Evolutionary conservation across 2,113 vertebrate genomes (phyloP), one percentile per base, ranked within the genome.

Genomic region (Phainopepla nitens): DNA sequence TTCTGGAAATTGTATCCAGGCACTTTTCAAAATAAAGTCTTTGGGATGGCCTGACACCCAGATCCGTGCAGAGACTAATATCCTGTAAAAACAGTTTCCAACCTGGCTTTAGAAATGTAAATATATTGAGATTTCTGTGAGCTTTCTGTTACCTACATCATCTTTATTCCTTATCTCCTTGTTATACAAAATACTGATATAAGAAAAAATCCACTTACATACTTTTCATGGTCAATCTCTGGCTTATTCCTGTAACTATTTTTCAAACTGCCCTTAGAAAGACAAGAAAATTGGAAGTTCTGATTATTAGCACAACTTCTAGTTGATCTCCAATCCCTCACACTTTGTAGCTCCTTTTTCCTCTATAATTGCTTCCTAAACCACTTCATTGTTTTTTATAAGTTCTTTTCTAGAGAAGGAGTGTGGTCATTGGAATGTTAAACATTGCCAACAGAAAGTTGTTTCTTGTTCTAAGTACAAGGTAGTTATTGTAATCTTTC

Each of bases 401-500:
- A 42, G 11, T 51, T 60, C 7, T 68, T 77, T 93, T 85, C 58
- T 61, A 49, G 53, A 28, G 31, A 47, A 60, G 31, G 25, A 80
- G 25, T 31, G 39, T 45, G 41, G 51, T 65, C 73, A 60, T 5
- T 44, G 39, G 60, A 84, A 93, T 76, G 65, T 86, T 51, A 87
- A 85, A 56, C 1, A 0, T 50, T 68, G 54, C 92, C 89, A 91
- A 31, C 49, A 61, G 49, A 75, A 89, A 82, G 62, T 41, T 82
- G 79, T 87, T 88, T 78, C 56, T 79, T 92, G 36, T 77, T 84
- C 56, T 64, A n/a, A 93, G 41, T 39, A 87, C 68, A 90, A 82
- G 70, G 71, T 73, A 62, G 85, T 87, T 94, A 91, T 64, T 94
- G 83, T 75, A 68, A 68, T 93, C 39, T 78, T 92, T 94, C 78